Conservation (phyloP, 2,888 invertebrate species). For the Homarus gammarus region DNA sequence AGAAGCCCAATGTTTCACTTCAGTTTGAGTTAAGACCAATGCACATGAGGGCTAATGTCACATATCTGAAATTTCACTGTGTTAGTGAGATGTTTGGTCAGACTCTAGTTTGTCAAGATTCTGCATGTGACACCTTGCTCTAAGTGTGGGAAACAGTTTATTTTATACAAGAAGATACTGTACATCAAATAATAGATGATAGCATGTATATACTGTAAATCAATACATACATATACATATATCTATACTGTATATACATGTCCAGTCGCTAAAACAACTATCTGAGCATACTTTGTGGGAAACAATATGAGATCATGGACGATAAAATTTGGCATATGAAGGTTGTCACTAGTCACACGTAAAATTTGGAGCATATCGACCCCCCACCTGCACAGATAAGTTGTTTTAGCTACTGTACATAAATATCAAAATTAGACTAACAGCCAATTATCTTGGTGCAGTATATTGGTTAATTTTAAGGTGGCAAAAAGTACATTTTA, state of each 20-base stretch:
- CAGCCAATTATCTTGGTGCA: neutral
- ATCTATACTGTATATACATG: no score
- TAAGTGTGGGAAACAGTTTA: neutral
- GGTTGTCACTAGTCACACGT: no score
- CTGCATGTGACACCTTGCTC: neutral
- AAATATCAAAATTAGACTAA: slow-evolving; percentile 22
- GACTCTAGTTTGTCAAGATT: neutral
- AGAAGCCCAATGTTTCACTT: neutral
- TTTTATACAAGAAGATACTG: neutral
- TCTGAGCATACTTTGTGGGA: no score
- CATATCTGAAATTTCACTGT: neutral
- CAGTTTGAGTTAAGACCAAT: neutral
- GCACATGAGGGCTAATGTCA: neutral
- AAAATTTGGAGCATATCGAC: slow-evolving; percentile 16
- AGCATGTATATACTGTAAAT: neutral
- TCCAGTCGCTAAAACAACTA: no score
- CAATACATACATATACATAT: slow-evolving; percentile 26
- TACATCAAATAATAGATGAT: neutral
- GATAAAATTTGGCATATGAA: no score
- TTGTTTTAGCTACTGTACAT: slow-evolving; percentile 9
- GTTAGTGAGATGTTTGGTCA: no score
- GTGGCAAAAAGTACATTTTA: neutral
- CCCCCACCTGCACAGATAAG: slow-evolving; percentile 6
- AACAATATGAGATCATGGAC: no score
- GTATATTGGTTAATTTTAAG: slow-evolving; percentile 2